These are phyloP conservation scores for Pristionchus japonicus DNA, from an alignment of 2,888 invertebrate genomes.

Conservation along the genomic window DNA sequence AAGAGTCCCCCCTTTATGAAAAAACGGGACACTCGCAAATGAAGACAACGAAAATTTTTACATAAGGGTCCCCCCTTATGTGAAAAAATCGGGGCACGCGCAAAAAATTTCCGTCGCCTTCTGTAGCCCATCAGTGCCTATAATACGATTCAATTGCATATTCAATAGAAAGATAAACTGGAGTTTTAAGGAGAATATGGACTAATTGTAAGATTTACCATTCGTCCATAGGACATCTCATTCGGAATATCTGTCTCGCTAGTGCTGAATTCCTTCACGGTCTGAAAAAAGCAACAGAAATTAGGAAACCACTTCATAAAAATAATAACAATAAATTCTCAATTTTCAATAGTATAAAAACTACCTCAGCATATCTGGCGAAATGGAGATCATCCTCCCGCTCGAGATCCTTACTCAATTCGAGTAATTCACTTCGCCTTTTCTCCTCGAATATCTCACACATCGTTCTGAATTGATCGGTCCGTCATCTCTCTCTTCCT, in stretches of 20 bases:
- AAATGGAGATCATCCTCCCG: background rate
- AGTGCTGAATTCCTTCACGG: constrained; percentile 48
- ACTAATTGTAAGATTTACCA: constrained; percentile 50
- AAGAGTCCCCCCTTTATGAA: too few species aligned
- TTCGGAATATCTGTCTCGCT: constrained; percentile 40
- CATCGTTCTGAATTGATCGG: constrained; percentile 13
- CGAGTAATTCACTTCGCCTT: background rate
- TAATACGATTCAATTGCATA: too few species aligned
- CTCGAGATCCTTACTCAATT: background rate
- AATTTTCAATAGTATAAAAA: too few species aligned
- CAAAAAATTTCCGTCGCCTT: too few species aligned
- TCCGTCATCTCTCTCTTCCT: background rate
- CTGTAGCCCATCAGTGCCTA: too few species aligned
- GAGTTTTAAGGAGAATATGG: too few species aligned
- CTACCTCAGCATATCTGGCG: constrained; percentile 4
- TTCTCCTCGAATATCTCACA: constrained; percentile 33
- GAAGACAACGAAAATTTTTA: too few species aligned
- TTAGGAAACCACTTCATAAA: background rate
- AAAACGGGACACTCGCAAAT: too few species aligned
- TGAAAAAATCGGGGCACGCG: too few species aligned
- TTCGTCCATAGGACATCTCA: constrained; percentile 57
- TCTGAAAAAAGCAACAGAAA: background rate
- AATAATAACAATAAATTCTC: background rate
- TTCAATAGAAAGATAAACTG: too few species aligned
- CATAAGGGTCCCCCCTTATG: too few species aligned